A percentile compares a stretch with the other conserved stretches of the same genome.
phyloP scores from a whole-genome alignment of 2,113 vertebrate genomes.

The Clupea harengus region DNA sequence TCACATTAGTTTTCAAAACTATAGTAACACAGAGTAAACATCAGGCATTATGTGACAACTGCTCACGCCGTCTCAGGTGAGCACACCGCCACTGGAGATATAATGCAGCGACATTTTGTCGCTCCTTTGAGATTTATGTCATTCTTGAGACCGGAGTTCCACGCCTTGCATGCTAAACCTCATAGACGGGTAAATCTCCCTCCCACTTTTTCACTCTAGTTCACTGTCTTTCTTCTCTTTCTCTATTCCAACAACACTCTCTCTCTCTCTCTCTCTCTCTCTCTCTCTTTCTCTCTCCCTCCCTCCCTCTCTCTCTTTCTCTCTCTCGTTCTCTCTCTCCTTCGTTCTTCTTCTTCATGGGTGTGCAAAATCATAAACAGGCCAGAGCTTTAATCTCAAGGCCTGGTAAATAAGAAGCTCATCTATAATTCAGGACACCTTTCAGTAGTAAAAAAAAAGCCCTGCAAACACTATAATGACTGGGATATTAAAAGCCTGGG shows the following conservation, averaged over 20 bases:
- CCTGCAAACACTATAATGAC: conserved; percentile 42
- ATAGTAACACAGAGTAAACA: conserved; percentile 18
- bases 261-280: background rate
- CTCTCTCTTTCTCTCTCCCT: conserved; percentile 11
- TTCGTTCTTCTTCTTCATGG: conserved; percentile 22
- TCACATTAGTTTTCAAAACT: conserved; percentile 10
- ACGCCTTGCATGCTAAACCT: conserved; percentile 8
- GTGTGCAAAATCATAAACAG: conserved; percentile 33
- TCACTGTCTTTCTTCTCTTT: background rate
- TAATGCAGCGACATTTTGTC: conserved; percentile 15
- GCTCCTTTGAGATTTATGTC: conserved; percentile 23
- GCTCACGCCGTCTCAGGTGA: background rate
- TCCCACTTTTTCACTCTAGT: conserved; percentile 5
- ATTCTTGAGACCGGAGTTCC: conserved; percentile 7
- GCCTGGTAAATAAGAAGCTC: conserved; percentile 50
- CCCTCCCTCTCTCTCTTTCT: background rate
- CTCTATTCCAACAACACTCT: background rate
- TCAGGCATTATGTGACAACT: background rate
- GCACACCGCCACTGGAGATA: background rate
- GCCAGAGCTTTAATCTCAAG: conserved; percentile 29
- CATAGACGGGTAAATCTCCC: conserved; percentile 15
- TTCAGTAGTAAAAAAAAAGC: background rate
- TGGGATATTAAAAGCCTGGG: conserved; percentile 29
- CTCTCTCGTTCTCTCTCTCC: conserved; percentile 16
- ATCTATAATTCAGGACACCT: conserved; percentile 49